Base-by-base conservation (phyloP, 2,888 invertebrate genomes). In the Sesamia inferens region DNA sequence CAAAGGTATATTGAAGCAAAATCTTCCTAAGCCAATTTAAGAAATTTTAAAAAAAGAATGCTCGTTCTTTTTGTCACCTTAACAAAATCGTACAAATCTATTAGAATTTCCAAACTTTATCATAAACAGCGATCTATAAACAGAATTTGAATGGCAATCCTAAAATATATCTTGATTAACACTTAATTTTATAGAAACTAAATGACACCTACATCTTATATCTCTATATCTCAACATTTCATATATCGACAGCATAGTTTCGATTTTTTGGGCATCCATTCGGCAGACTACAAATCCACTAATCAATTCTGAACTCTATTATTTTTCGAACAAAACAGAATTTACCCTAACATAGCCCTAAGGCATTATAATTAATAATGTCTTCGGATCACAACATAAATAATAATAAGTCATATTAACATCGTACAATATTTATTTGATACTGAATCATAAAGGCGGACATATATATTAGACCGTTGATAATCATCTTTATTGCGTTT, bases 401-500 rank as follows among this genome's bases (percentile, higher is more conserved):
- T 84, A 84, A 82, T 78, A 75, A 76, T 78, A 73, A 80, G 55
- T 79, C 80, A 74, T 73, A 80, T 75, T 80, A 80, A 78, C 67
- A 74, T 83, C 70, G 65, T 65, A 81, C 62, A 75, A 76, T 78
- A 81, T 80, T 84, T 85, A 85, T 84, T 78, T 81, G 81, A 84
- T 67, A 78, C 78, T 79, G 75, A 66, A 78, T 82, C 65, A 68
- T 77, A 73, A 71, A 79, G 77, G 70, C 73, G 48, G 76, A 78
- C 74, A 48, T 76, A 63, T 75, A 81, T 79, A 31, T 31, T 79
- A 66, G 81, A 71, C 72, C 81, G 74, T 82, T 85, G 79, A 79
- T 80, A 85, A 87, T 85, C 76, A 71, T 79, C 73, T 86, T 86
- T 86, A 88, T 76, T 69, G 65, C 85, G 64, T 85, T 88, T 87